phyloP scores from a whole-genome alignment of 2,113 vertebrate genomes.

The Gymnogyps californianus region DNA sequence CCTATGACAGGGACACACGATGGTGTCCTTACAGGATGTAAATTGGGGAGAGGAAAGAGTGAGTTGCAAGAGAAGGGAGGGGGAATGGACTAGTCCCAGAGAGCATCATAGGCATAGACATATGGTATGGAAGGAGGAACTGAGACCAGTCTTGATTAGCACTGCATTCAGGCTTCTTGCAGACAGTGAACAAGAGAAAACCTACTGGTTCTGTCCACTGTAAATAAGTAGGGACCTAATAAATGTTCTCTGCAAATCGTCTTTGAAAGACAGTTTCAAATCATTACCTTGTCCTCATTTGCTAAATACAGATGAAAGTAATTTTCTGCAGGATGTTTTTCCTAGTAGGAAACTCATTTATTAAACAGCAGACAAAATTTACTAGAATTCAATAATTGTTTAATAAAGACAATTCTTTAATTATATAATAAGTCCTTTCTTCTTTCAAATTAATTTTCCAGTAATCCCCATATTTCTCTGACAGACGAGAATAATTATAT shows the following conservation, averaged over 20 bases:
- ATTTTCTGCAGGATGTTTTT: background rate
- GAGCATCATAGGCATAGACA: background rate
- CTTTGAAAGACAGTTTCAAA: background rate
- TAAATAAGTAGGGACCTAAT: background rate
- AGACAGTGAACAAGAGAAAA: background rate
- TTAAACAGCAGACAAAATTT: background rate
- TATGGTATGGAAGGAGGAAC: background rate
- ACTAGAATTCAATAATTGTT: background rate
- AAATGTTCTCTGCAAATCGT: background rate
- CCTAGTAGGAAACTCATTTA: background rate
- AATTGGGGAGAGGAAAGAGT: background rate
- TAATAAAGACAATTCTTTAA: background rate
- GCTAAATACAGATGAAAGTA: background rate
- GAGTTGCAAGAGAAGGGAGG: background rate
- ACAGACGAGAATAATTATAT: background rate
- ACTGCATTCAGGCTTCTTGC: background rate
- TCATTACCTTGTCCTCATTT: background rate
- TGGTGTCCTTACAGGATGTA: background rate
- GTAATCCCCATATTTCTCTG: background rate
- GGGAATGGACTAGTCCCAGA: background rate
- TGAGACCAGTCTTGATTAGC: background rate
- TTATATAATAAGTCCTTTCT: background rate
- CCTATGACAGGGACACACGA: background rate
- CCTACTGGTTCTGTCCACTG: background rate
- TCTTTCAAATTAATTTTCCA: slow-evolving; percentile 6